Evolutionary conservation across 2,888 invertebrate genomes (phyloP).

Genomic region (Punctoribates punctum): DNA sequence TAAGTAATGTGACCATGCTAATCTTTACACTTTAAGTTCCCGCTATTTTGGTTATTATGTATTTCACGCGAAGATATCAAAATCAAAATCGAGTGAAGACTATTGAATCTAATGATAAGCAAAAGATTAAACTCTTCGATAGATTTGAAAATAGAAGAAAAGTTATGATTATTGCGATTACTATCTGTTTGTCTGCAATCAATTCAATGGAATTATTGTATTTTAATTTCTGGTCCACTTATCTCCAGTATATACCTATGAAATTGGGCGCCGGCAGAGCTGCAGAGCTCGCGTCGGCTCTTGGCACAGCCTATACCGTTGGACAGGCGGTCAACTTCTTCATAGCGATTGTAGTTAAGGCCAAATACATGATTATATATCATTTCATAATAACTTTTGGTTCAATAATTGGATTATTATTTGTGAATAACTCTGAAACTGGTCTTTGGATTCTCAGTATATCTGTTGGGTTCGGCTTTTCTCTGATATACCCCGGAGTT

Average conservation of each 20-base stretch:
- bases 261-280: not conserved
- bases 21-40: not conserved
- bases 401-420: not conserved
- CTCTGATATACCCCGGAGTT: slow-evolving; percentile 34
- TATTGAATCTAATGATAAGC: not conserved
- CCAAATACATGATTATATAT: slow-evolving; percentile 15
- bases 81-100: not conserved
- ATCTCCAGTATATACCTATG: slow-evolving; percentile 10
- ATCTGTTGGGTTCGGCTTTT: slow-evolving; percentile 11
- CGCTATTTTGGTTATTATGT: not conserved
- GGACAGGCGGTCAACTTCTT: slow-evolving; percentile 26
- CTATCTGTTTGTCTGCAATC: not conserved
- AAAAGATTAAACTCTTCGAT: not conserved
- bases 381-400: slow-evolving; percentile 7
- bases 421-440: not conserved
- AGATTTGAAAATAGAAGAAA: not conserved
- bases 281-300: not conserved
- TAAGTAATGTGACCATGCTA: not conserved
- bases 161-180: not conserved
- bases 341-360: not conserved
- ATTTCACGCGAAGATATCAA: not conserved
- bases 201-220: not conserved
- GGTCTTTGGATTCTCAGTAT: not conserved
- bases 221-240: slow-evolving; percentile 24
- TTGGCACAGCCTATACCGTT: not conserved